Percentiles rank a stretch among this genome's conserved stretches.
These are phyloP conservation scores for Oreochromis mossambicus DNA, from an alignment of 2,797 vertebrate genomes.

Conservation along the genomic window DNA sequence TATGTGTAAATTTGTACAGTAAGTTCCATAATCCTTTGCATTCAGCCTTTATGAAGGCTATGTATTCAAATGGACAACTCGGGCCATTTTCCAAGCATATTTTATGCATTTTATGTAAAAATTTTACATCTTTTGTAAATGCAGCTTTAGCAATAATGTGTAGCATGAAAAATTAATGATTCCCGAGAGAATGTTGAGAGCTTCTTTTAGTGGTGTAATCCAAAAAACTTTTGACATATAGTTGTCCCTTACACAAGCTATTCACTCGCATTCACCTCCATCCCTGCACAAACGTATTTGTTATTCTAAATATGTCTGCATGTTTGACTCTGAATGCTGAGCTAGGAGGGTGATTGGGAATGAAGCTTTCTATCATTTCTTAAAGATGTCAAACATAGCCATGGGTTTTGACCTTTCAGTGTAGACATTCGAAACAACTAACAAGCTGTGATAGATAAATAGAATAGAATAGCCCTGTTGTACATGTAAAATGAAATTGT, in stretches of 20 bases:
- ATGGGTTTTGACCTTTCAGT: background rate
- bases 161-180: background rate
- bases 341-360: background rate
- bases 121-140: background rate
- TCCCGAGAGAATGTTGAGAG: background rate
- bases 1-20: background rate
- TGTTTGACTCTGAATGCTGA: background rate
- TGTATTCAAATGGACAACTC: background rate
- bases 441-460: background rate
- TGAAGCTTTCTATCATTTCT: background rate
- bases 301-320: background rate
- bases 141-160: background rate
- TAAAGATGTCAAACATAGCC: background rate
- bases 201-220: background rate
- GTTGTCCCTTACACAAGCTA: background rate
- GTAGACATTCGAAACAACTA: background rate
- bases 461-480: background rate
- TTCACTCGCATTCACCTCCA: background rate
- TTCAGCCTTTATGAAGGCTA: background rate
- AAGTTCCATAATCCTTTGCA: background rate
- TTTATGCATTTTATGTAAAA: background rate
- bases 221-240: background rate
- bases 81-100: background rate
- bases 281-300: background rate
- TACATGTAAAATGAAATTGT: background rate